These are phyloP conservation scores for Hypomesus transpacificus DNA, from an alignment of 2,113 vertebrate species.

Conservation along the genomic window DNA sequence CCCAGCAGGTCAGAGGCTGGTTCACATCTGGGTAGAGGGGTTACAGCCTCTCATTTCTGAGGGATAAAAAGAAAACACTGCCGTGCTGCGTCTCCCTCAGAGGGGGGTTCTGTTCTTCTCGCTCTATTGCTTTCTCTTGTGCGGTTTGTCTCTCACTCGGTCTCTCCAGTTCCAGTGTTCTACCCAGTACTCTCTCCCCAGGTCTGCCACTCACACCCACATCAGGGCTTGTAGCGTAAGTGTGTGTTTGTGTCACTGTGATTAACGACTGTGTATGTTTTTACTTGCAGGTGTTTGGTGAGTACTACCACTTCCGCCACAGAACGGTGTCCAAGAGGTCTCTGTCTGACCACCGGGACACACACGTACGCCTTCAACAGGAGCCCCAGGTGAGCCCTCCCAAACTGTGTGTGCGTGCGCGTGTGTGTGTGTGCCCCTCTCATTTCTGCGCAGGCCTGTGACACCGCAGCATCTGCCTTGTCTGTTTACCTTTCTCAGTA, in stretches of 20 bases:
- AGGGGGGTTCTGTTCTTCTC: too few species aligned
- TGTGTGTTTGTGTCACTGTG: neutral
- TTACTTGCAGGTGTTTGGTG: constrained; percentile 81
- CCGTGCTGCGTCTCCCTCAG: too few species aligned
- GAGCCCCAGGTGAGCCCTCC: constrained; percentile 80
- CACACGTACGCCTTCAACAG: constrained; percentile 76
- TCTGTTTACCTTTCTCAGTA: constrained; percentile 2
- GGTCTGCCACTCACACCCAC: too few species aligned
- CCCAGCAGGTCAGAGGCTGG: too few species aligned
- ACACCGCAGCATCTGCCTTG: neutral
- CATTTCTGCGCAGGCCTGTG: constrained; percentile 20
- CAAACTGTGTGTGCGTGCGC: neutral
- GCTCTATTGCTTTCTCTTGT: too few species aligned
- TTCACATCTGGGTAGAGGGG: too few species aligned
- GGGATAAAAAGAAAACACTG: too few species aligned
- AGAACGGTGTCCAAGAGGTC: constrained; percentile 84
- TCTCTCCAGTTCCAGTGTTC: too few species aligned
- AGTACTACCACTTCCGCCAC: constrained; percentile 93
- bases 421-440: neutral
- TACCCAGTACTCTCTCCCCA: too few species aligned
- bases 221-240: too few species aligned
- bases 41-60: too few species aligned
- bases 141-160: too few species aligned
- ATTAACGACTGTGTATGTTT: constrained; percentile 30
- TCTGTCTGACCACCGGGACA: constrained; percentile 76